Base-by-base conservation (phyloP, 2,888 invertebrate genomes). In the Parthenolecanium corni region DNA sequence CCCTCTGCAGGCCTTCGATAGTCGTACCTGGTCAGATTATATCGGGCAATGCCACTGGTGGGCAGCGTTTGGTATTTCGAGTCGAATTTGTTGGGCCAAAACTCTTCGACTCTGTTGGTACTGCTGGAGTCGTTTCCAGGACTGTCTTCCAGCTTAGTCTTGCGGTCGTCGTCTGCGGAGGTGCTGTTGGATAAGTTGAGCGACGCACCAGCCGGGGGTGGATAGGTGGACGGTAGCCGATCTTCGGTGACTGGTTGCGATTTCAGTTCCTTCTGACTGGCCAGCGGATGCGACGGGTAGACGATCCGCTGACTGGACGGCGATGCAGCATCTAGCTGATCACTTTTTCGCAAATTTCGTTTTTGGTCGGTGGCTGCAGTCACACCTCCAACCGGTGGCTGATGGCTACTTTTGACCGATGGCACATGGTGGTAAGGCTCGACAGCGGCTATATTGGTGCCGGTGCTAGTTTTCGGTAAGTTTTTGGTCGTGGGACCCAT, bases 21-120 rank as follows among this genome's bases (percentile, higher is more conserved):
- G 23, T 49, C 49, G 23, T 49, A 49, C 21, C 49, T 18, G 21
- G 14, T 49, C 24, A 54, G 1, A 4, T 40, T 54, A 16, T 54
- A 54, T 40, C 42, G 38, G n/a, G 56, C 44, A 14, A 14, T 14
- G 44, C 44, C 44, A 16, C 24, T 46, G 76, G 89, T 88, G 69
- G 92, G 91, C 75, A 92, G 77, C 25, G 90, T 90, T 78, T 92
- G 91, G 77, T 89, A 92, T 76, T 89, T 94, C 46, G 86, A 89
- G 74, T 92, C 90, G 63, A 85, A 85, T 73, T 90, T 90, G 71
- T 84, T 87, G 24, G 86, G 82, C 65, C 82, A 81, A 71, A 88
- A 86, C 71, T 86, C 82, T 63, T 82, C 80, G 20, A 80, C 44
- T 57, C 66, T 36, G 20, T 6, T 36, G 53, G 4, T 36, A 38